A percentile compares a stretch with the other conserved stretches of the same genome.
phyloP scores from a whole-genome alignment of 2,888 invertebrate genomes.

The Spilarctia lutea region DNA sequence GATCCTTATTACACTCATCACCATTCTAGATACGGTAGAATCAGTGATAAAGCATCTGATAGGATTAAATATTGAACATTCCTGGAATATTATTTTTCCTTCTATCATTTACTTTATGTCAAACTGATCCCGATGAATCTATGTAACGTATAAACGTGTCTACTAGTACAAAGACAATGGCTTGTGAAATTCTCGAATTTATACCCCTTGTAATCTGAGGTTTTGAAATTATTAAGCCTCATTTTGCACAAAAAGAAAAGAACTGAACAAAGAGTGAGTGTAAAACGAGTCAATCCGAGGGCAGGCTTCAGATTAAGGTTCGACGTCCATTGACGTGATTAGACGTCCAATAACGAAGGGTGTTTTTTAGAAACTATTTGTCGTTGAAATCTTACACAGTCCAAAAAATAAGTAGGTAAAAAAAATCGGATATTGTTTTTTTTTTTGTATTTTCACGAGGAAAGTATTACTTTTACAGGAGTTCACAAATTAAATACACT shows the following conservation, averaged over 20 bases:
- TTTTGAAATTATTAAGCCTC: slow-evolving; percentile 50
- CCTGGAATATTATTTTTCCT: background rate
- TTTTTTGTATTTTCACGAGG: background rate
- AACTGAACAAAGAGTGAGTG: slow-evolving; percentile 49
- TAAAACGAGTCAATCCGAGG: slow-evolving; percentile 57
- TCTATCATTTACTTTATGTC: background rate
- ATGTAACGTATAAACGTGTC: background rate
- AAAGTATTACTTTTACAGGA: background rate
- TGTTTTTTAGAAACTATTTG: background rate
- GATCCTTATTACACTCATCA: too few species aligned
- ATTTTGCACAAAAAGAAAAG: slow-evolving; percentile 54
- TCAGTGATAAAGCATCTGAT: background rate
- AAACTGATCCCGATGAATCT: background rate
- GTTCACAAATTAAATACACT: background rate
- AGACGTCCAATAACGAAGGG: background rate
- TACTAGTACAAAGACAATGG: slow-evolving; percentile 20
- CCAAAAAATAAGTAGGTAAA: background rate
- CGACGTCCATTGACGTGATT: slow-evolving; percentile 2
- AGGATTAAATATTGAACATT: background rate
- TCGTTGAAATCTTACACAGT: background rate
- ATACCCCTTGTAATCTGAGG: slow-evolving; percentile 39
- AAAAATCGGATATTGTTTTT: background rate
- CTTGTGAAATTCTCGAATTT: slow-evolving; percentile 25
- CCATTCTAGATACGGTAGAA: too few species aligned
- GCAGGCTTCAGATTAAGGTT: slow-evolving; percentile 62